A percentile compares a stretch with the other conserved stretches of the same genome.
Conservation (phyloP, 1,140 invertebrate genomes). For the Pentalonia nigronervosa region DNA sequence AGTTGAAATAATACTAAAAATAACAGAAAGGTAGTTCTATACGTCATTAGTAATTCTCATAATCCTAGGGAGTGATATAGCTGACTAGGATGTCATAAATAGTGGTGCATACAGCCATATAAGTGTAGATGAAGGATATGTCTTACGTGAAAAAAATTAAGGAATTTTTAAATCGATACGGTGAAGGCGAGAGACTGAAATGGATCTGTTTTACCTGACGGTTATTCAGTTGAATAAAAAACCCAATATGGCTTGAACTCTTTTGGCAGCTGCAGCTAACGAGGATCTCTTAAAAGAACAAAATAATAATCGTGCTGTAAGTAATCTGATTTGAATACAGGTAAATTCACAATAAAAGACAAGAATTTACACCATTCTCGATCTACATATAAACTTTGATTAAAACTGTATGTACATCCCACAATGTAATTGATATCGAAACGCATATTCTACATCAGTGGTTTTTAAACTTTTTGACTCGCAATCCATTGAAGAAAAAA, state of each 20-base stretch:
- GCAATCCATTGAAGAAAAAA: too few relatives aligned
- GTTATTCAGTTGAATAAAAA: background rate
- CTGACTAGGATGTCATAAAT: too few relatives aligned
- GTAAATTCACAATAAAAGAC: background rate
- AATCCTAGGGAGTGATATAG: too few relatives aligned
- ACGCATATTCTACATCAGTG: background rate
- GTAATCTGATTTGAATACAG: background rate
- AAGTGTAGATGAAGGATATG: too few relatives aligned
- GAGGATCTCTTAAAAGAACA: background rate
- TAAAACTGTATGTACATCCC: background rate
- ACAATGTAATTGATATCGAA: background rate
- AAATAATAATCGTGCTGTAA: background rate
- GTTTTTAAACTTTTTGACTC: too few relatives aligned
- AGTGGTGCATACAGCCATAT: too few relatives aligned
- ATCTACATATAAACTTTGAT: background rate
- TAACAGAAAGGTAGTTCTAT: too few relatives aligned
- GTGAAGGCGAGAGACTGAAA: background rate
- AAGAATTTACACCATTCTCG: background rate
- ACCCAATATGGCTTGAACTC: background rate
- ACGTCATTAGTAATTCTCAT: too few relatives aligned
- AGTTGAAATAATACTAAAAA: too few relatives aligned
- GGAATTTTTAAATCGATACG: background rate
- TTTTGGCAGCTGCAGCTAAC: background rate
- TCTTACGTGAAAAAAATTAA: too few relatives aligned
- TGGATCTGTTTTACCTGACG: background rate